Conservation (phyloP, 2,888 invertebrate species). For the Heliconius ethilla region DNA sequence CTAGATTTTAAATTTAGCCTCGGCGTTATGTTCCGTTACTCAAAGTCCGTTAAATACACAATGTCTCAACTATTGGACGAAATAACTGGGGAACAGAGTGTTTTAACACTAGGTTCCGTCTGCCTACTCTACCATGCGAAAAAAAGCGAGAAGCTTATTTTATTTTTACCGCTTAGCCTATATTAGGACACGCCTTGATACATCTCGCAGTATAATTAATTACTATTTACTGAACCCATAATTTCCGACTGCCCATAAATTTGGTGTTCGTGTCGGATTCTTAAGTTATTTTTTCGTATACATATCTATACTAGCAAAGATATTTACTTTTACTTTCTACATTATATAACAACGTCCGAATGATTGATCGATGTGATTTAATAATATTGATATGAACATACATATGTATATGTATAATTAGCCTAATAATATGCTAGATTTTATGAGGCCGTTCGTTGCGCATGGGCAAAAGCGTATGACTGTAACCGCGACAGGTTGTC, state of each 20-base stretch:
- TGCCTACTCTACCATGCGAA: no score
- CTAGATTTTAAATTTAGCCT: no score
- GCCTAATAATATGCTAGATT: not conserved
- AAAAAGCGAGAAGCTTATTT: no score
- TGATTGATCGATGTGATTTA: slow-evolving; percentile 21
- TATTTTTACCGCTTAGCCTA: slow-evolving; percentile 29
- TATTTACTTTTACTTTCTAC: slow-evolving; percentile 31
- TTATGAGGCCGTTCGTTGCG: no score
- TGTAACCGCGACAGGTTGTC: not conserved
- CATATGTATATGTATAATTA: not conserved
- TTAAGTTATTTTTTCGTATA: slow-evolving; percentile 20
- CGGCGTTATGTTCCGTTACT: no score
- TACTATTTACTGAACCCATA: slow-evolving; percentile 51
- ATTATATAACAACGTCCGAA: slow-evolving; percentile 15
- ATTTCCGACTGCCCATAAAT: slow-evolving; percentile 45
- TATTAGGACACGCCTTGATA: slow-evolving; percentile 53
- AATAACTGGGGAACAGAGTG: no score
- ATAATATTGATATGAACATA: not conserved
- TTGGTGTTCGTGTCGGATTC: slow-evolving; percentile 36
- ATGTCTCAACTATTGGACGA: no score
- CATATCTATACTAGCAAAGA: slow-evolving; percentile 15
- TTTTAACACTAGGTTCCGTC: no score
- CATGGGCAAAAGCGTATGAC: no score
- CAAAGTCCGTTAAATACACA: no score
- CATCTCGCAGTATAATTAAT: slow-evolving; percentile 60